Base-by-base conservation (phyloP, 2,797 vertebrate species). In the Betta splendens region DNA sequence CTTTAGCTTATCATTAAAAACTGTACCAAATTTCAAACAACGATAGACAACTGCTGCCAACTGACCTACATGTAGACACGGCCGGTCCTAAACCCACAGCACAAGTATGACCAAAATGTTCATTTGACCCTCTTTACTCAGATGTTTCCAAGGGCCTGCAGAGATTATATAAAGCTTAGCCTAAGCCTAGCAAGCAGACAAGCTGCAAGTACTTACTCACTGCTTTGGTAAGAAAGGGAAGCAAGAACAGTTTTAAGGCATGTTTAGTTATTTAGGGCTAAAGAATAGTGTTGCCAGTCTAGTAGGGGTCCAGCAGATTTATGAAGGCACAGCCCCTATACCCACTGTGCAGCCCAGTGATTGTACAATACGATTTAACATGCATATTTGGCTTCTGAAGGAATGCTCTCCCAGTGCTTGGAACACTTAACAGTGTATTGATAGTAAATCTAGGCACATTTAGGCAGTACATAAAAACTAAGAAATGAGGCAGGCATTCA, bases 391-490 rank as follows among this genome's bases (percentile, higher is more conserved):
- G 15, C 33, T 35, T 31, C 12, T 12, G 13, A 4, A 31, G 12
- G 29, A 31, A 31, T 31, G 29, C 12, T 13, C 5, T 11, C 12
- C 32, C 33, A 35, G 3, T 16, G 33, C 2, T 35, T 35, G 15
- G 33, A 33, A 35, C 33, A 35, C n/a, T 35, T 35, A 35, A 35
- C 15, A 7, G 7, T 35, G 15, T 13, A 5, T 16, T 35, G n/a
- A 35, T 16, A 35, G 7, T 35, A 7, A 35, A 35, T 35, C 20
- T 26, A 47, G 16, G 42, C 29, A 46, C 31, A 49, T 25, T 40
- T 35, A 23, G 40, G 37, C 21, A 45, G 25, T 66, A 35, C 16
- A 3, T 10, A 10, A 54, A 40, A 46, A 59, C 13, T 5, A 33
- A 33, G 5, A 33, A 35, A 36, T 7, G 8, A 7, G 10, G 21